Evolutionary conservation across 2,797 vertebrate species (phyloP).

Genomic region (Enteromius mattozi): DNA sequence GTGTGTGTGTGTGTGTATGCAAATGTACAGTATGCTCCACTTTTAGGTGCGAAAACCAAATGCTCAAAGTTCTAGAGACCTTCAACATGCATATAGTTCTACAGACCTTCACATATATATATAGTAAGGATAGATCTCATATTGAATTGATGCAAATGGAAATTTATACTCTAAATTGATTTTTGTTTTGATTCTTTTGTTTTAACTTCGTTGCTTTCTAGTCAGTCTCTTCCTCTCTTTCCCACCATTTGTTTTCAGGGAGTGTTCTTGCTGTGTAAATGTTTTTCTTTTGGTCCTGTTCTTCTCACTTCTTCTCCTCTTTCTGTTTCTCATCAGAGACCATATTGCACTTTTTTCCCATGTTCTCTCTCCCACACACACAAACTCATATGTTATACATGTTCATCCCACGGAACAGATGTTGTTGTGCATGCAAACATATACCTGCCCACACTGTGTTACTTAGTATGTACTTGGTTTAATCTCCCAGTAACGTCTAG

Average conservation of each 20-base stretch:
- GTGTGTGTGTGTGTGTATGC: conserved; percentile 41
- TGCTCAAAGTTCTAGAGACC: not conserved
- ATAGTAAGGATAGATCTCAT: not conserved
- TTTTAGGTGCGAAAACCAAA: conserved; percentile 2
- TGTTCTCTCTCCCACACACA: conserved; percentile 27
- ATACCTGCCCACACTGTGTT: conserved; percentile 22
- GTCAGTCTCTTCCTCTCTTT: conserved; percentile 37
- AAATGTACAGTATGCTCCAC: conserved; percentile 33
- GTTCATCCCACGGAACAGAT: conserved; percentile 29
- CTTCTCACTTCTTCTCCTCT: conserved; percentile 6
- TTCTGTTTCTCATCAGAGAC: conserved; percentile 56
- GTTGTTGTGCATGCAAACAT: conserved; percentile 22
- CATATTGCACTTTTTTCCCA: conserved; percentile 12
- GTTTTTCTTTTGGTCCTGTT: conserved; percentile 43
- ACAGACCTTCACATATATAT: no score
- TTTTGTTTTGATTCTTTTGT: not conserved
- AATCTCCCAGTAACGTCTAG: not conserved
- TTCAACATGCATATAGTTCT: not conserved
- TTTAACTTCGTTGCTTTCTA: conserved; percentile 9
- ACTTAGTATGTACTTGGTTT: conserved; percentile 15
- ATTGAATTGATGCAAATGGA: not conserved
- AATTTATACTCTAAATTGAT: not conserved
- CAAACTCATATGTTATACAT: conserved; percentile 22
- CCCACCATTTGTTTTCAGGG: conserved; percentile 7
- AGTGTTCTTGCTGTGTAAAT: conserved; percentile 39